These are phyloP conservation scores for Silurus lanzhouensis DNA, from an alignment of 2,797 vertebrate species.

Conservation along the genomic window DNA sequence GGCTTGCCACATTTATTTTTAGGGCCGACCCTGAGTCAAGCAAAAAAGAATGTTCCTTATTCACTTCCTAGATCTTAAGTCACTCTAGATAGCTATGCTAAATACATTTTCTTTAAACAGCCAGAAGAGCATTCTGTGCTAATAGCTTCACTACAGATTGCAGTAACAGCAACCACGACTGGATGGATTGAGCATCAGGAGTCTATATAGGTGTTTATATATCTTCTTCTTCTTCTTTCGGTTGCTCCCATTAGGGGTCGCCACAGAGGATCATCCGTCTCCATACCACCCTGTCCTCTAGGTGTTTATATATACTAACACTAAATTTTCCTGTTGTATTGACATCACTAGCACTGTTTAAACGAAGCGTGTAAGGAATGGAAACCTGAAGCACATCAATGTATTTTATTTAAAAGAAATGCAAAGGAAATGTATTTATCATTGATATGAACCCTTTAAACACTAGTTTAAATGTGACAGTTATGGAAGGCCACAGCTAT, in stretches of 20 bases:
- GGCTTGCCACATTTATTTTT: background rate
- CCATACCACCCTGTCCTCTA: no score
- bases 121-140: background rate
- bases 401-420: background rate
- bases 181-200: background rate
- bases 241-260: no score
- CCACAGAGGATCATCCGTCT: no score
- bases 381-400: background rate
- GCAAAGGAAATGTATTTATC: background rate
- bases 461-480: conserved; percentile 38
- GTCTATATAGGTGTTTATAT: background rate
- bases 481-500: conserved; percentile 21
- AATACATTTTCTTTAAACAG: background rate
- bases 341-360: background rate
- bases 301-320: background rate
- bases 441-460: conserved; percentile 19
- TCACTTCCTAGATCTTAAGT: background rate
- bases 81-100: background rate
- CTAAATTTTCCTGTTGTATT: background rate
- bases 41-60: background rate
- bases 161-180: background rate
- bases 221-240: no score
- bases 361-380: background rate
- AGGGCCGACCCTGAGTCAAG: background rate
- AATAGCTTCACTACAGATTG: background rate